Evolutionary conservation across 2,888 invertebrate genomes (phyloP), one percentile per base, ranked within the genome.

Genomic region (Tetragonula carbonaria): DNA sequence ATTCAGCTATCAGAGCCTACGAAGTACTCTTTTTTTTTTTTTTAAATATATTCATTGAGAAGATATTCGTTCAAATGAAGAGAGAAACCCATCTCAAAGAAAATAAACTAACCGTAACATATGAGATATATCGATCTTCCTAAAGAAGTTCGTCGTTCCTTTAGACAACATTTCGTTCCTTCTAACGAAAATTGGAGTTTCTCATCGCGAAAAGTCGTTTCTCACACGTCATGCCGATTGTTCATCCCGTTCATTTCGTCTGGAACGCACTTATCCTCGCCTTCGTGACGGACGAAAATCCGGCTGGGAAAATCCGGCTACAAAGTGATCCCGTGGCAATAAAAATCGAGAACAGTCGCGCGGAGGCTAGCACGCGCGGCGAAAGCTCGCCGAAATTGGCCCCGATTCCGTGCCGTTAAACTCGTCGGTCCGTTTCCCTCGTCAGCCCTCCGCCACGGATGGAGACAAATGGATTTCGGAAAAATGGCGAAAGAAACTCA

Each of bases 381-480:
- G 68, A 50, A 45, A 67, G 66, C 80, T 84, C 68, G 16, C 70
- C 57, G 65, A 68, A 79, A 88, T 86, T 88, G 85, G 74, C 85
- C 66, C 38, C 45, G 74, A 82, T 87, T 88, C 84, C 80, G 65
- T 68, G 53, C 85, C 65, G 82, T 88, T 85, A 74, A 85, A 73
- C 68, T 81, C 70, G 55, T 74, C 79, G 78, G 68, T 70, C 72
- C 72, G 74, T 72, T 84, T 84, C 73, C 83, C 80, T 70, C 74
- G 77, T 28, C 74, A 33, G 67, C 28, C 13, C 53, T 38, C 33
- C 77, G 11, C 63, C 28, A 33, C 63, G 53, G 70, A 70, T 65
- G 51, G 75, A 86, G 82, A 88, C 74, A 78, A 84, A 86, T 87
- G 88, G 80, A 70, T 78, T 74, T 77, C 67, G 53, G 65, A 38